phyloP scores from a whole-genome alignment of 2,888 invertebrate genomes.

The Ypsolopha scabrella region DNA sequence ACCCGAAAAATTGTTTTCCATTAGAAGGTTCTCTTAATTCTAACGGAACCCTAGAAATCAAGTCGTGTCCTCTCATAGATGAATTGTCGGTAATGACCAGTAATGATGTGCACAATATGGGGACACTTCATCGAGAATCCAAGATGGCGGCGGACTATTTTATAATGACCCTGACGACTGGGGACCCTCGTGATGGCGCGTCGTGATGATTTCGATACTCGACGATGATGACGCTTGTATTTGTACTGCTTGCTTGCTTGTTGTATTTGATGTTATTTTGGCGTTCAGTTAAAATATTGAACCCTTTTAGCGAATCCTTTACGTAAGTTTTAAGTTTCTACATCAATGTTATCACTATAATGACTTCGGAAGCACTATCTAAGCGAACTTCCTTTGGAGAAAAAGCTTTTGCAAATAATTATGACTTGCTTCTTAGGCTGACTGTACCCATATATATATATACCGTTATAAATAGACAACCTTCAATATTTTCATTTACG shows the following conservation, averaged over 20 bases:
- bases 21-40: background rate
- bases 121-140: background rate
- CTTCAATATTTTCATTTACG: no score
- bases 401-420: no score
- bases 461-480: no score
- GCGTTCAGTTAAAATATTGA: no score
- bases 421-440: no score
- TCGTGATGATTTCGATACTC: constrained; percentile 15
- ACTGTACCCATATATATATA: no score
- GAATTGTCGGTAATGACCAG: constrained; percentile 32
- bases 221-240: background rate
- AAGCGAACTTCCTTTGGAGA: no score
- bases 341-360: no score
- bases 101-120: constrained; percentile 21
- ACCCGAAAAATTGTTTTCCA: background rate
- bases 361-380: no score
- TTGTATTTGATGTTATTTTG: no score
- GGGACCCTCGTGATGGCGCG: constrained; percentile 18
- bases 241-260: background rate
- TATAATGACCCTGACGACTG: constrained; percentile 1
- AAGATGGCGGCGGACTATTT: background rate
- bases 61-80: constrained; percentile 18
- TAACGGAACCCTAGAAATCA: constrained; percentile 15
- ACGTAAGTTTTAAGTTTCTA: no score
- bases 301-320: no score